phyloP scores from a whole-genome alignment of 2,113 vertebrate genomes.

The Chrysochloris asiatica region DNA sequence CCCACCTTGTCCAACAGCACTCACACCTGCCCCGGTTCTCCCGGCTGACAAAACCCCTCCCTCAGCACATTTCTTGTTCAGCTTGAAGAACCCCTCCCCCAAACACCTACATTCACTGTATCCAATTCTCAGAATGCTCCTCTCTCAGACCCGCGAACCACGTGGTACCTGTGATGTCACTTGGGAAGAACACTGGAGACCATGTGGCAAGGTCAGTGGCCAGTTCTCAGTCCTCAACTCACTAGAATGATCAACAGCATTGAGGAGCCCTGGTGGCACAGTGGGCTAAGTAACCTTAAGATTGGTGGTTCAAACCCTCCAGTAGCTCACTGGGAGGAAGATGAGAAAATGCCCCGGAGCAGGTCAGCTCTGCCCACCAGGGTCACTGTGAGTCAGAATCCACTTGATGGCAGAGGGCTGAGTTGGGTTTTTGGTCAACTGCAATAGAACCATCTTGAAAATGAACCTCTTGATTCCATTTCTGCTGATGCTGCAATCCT shows the following conservation, averaged over 20 bases:
- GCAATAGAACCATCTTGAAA: not conserved
- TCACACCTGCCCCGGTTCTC: too few relatives aligned
- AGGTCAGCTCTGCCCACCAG: too few relatives aligned
- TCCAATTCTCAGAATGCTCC: not conserved
- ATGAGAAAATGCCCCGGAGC: too few relatives aligned
- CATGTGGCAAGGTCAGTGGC: not conserved
- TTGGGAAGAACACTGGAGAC: not conserved
- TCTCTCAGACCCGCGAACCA: not conserved
- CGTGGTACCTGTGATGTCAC: not conserved
- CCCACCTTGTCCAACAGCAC: too few relatives aligned
- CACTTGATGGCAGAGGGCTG: too few relatives aligned
- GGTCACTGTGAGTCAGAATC: too few relatives aligned
- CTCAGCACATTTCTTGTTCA: not conserved
- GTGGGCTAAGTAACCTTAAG: too few relatives aligned
- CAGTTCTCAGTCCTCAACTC: not conserved
- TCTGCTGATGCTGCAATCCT: not conserved
- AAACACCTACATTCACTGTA: not conserved
- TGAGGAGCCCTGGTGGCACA: too few relatives aligned
- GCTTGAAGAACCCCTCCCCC: not conserved
- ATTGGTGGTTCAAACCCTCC: too few relatives aligned
- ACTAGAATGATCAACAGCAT: too few relatives aligned
- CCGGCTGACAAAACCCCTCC: not conserved
- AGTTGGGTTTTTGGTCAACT: not conserved
- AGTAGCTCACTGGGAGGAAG: too few relatives aligned
- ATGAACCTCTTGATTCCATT: not conserved